These are phyloP conservation scores for Orius insidiosus DNA, from an alignment of 1,140 invertebrate species.

Conservation along the genomic window DNA sequence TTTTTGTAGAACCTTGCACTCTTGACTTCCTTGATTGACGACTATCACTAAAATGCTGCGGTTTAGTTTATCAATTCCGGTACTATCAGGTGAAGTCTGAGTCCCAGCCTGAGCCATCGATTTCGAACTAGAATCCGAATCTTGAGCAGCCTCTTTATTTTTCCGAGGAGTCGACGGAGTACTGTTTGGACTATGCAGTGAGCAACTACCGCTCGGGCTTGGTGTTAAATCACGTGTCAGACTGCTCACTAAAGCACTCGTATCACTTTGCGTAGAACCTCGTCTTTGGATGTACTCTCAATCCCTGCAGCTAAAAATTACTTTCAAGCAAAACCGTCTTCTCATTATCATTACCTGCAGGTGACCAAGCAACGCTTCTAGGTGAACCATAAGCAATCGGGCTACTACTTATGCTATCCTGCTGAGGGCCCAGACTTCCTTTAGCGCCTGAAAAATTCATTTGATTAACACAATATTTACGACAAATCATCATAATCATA, in stretches of 20 bases:
- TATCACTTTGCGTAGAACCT: conserved; percentile 43
- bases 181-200: conserved; percentile 26
- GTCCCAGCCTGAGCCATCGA: conserved; percentile 52
- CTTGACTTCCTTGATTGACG: conserved; percentile 20
- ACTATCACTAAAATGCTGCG: conserved; percentile 40
- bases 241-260: conserved; percentile 43
- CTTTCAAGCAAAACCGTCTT: no score
- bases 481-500: no score
- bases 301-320: conserved; percentile 17
- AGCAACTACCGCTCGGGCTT: conserved; percentile 36
- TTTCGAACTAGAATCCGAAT: conserved; percentile 18
- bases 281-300: conserved; percentile 30
- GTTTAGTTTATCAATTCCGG: conserved; percentile 24
- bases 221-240: conserved; percentile 41
- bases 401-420: conserved; percentile 24
- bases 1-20: conserved; percentile 22
- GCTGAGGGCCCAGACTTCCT: conserved; percentile 4
- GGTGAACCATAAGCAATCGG: conserved; percentile 34
- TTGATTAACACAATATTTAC: no score
- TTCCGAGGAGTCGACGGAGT: conserved; percentile 31
- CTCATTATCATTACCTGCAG: conserved; percentile 29
- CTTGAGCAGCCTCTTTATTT: conserved; percentile 14
- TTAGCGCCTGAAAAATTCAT: conserved; percentile 15
- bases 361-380: conserved; percentile 36
- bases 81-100: conserved; percentile 53